Conservation (phyloP, 2,113 vertebrate genomes). For the Pseudorhombus dupliciocellatus region DNA sequence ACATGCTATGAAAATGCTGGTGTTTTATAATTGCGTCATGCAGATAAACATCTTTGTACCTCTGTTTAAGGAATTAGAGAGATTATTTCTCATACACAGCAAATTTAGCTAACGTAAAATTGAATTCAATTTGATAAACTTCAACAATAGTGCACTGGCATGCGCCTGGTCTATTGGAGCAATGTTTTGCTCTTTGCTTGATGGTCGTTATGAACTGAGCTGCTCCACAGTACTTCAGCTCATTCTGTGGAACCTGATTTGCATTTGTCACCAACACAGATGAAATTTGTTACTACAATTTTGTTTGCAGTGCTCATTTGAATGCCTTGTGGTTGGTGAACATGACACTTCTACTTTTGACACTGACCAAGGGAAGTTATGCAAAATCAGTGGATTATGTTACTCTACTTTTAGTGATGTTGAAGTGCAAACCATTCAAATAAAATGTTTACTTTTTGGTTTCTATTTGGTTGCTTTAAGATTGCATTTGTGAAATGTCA, state of each 20-base stretch:
- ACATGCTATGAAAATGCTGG: no score
- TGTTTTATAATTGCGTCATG: no score
- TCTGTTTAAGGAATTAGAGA: no score
- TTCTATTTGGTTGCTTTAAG: neutral
- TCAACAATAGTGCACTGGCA: neutral
- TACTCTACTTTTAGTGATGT: neutral
- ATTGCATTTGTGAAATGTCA: neutral
- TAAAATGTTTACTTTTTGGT: neutral
- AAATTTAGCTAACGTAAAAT: neutral
- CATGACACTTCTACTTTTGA: slow-evolving; percentile 20
- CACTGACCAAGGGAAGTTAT: neutral
- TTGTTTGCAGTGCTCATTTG: slow-evolving; percentile 54
- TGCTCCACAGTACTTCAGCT: slow-evolving; percentile 15
- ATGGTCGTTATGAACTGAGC: neutral
- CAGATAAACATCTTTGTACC: no score
- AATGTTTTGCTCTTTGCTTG: neutral
- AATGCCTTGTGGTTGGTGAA: slow-evolving; percentile 45
- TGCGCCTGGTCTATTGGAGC: neutral
- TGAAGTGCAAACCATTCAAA: neutral
- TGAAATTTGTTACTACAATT: slow-evolving; percentile 34
- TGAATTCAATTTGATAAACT: neutral
- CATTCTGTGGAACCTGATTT: slow-evolving; percentile 37
- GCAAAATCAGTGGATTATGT: neutral
- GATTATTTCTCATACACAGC: no score
- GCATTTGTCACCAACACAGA: slow-evolving; percentile 33